Evolutionary conservation across 2,888 invertebrate species (phyloP), one percentile per base, ranked within the genome.

Genomic region (Eurytoma adleriae): DNA sequence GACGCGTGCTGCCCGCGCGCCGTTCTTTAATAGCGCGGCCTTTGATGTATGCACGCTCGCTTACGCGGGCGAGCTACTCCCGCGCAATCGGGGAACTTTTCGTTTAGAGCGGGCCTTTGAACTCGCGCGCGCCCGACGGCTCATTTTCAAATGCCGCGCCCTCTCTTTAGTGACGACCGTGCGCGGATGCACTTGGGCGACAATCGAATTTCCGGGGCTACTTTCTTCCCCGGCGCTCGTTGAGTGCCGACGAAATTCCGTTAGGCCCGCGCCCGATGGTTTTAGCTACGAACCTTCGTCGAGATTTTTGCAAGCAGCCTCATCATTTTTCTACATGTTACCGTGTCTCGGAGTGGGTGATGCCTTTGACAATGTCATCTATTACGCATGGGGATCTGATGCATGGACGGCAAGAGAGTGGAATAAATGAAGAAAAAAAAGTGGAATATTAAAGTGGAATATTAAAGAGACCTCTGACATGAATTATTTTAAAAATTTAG

Each of bases 171-270:
- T 3, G 54, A 2, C 54, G 54, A 2, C 14, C 54, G 40, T 18
- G 16, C 24, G 57, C 57, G 7, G 30, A 12, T 48, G 59, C 70
- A 56, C 59, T 70, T 20, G 24, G 12, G 61, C 72, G 24, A 24
- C 72, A 71, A 71, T 72, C 72, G 72, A 62, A 62, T 72, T 72
- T 72, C 4, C 61, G n/a, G 12, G 24, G 61, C 50, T 61, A 61
- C 24, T 50, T 70, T 59, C 24, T 71, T 50, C 27, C 0, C 20
- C 14, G 61, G 54, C 59, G 59, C 59, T 4, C 59, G 59, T 20
- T 12, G 12, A 20, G 20, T 20, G 59, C 56, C n/a, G 18, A n/a
- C 12, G 20, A 20, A 54, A 54, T 54, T 54, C 54, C 54, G 54
- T 54, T 54, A 54, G 5, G 54, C 54, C 2, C 54, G 13, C 54